phyloP scores from a whole-genome alignment of 2,888 invertebrate genomes.

The Drosophila lacicola region DNA sequence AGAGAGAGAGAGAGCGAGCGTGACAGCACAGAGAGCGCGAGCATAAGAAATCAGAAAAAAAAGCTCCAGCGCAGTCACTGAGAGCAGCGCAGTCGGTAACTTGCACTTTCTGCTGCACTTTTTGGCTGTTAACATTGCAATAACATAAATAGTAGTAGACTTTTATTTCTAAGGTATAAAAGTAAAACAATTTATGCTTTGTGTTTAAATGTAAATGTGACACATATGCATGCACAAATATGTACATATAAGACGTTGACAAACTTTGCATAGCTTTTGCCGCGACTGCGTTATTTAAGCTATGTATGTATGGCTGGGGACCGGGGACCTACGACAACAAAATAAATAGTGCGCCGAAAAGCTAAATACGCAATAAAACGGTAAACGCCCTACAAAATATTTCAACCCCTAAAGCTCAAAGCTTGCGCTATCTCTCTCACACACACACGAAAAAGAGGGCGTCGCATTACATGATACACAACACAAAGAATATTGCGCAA shows the following conservation, averaged over 20 bases:
- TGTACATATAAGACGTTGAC: background rate
- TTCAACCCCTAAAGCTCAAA: slow-evolving; percentile 50
- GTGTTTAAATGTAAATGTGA: background rate
- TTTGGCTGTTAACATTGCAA: slow-evolving; percentile 26
- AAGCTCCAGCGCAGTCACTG: slow-evolving; percentile 42
- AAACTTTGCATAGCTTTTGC: background rate
- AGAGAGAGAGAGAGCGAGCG: slow-evolving; percentile 6
- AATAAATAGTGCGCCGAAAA: slow-evolving; percentile 46
- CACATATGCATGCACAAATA: background rate
- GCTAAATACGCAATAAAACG: slow-evolving; percentile 15
- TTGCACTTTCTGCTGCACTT: slow-evolving; percentile 69
- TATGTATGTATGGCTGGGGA: background rate
- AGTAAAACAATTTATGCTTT: background rate
- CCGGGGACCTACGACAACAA: slow-evolving; percentile 71
- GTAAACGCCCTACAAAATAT: slow-evolving; percentile 30
- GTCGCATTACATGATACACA: slow-evolving; percentile 27
- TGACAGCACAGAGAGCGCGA: slow-evolving; percentile 37
- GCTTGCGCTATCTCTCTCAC: slow-evolving; percentile 11
- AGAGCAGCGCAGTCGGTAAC: slow-evolving; percentile 53
- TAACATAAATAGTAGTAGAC: slow-evolving; percentile 66
- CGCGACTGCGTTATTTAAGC: background rate
- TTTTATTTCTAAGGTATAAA: background rate
- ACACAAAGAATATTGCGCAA: slow-evolving; percentile 67
- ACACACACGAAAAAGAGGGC: background rate
- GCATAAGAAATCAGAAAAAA: slow-evolving; percentile 36